Percentiles rank a stretch among this genome's conserved stretches.
Conservation (phyloP, 2,888 invertebrate species). For the Nebria salina region DNA sequence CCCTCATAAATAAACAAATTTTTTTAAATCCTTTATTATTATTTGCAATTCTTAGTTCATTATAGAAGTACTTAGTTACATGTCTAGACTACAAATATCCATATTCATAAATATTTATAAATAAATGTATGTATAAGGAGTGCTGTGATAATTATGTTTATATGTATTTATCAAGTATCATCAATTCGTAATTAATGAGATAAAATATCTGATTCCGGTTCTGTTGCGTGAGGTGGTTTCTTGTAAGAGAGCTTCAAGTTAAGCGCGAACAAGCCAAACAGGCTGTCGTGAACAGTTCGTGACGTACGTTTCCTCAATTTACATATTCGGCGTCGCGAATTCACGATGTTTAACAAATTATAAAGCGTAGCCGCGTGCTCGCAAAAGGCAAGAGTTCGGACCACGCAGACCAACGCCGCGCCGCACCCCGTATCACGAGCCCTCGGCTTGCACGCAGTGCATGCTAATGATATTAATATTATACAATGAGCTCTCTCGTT, state of each 20-base stretch:
- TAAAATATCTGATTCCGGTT: neutral
- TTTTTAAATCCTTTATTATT: neutral
- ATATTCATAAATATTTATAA: neutral
- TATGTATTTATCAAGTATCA: neutral
- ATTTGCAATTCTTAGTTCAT: neutral
- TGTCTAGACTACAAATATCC: neutral
- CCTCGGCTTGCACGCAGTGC: constrained; percentile 10
- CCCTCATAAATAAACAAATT: neutral
- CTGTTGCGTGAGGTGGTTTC: neutral
- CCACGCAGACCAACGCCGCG: neutral
- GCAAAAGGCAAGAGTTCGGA: constrained; percentile 2
- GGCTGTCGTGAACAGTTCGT: constrained; percentile 1
- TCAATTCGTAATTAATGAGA: constrained; percentile 1
- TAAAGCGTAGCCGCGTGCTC: constrained; percentile 21
- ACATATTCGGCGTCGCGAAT: constrained; percentile 38
- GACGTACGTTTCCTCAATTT: constrained; percentile 27
- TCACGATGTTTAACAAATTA: constrained; percentile 45
- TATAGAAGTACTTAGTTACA: neutral
- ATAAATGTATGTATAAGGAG: neutral
- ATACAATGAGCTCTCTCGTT: constrained; percentile 19
- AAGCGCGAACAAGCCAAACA: neutral
- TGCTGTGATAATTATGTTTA: neutral
- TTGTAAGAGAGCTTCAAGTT: neutral
- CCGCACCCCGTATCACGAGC: constrained; percentile 14
- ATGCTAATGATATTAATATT: constrained; percentile 21